A percentile compares a stretch with the other conserved stretches of the same genome.
Evolutionary conservation across 2,113 vertebrate genomes (phyloP).

Genomic region (Polyodon spathula): DNA sequence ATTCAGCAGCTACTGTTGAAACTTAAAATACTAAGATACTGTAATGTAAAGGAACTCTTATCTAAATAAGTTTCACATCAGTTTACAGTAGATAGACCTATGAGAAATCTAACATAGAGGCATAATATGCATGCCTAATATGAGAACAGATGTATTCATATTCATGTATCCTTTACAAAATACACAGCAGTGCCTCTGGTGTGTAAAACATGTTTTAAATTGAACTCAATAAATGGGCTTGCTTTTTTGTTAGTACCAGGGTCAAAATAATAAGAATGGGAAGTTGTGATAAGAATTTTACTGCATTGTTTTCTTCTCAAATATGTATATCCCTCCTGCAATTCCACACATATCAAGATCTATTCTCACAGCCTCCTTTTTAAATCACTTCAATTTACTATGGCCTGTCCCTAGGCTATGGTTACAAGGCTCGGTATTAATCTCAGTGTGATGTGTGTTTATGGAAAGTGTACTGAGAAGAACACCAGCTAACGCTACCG

Average conservation of each 20-base stretch:
- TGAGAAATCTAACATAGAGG: no score
- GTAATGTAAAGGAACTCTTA: no score
- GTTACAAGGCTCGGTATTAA: slow-evolving; percentile 30
- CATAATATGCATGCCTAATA: no score
- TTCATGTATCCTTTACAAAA: no score
- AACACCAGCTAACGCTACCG: slow-evolving; percentile 21
- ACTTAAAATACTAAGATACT: no score
- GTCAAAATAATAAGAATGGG: slow-evolving; percentile 29
- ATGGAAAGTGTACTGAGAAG: slow-evolving; percentile 1
- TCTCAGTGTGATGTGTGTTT: slow-evolving; percentile 35
- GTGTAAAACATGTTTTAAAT: neutral
- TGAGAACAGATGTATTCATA: no score
- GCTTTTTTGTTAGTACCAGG: slow-evolving; percentile 22
- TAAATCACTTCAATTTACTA: slow-evolving; percentile 58
- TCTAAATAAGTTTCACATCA: no score
- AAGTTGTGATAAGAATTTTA: slow-evolving; percentile 33
- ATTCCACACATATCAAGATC: slow-evolving; percentile 42
- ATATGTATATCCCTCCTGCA: slow-evolving; percentile 45
- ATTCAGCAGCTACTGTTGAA: no score
- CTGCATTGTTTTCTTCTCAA: no score
- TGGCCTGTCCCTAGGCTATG: slow-evolving; percentile 43
- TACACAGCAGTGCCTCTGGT: neutral
- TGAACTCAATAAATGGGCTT: neutral
- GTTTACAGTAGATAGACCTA: no score
- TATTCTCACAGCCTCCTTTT: slow-evolving; percentile 42